Evolutionary conservation across 2,113 vertebrate species (phyloP).

Genomic region (Alligator sinensis): DNA sequence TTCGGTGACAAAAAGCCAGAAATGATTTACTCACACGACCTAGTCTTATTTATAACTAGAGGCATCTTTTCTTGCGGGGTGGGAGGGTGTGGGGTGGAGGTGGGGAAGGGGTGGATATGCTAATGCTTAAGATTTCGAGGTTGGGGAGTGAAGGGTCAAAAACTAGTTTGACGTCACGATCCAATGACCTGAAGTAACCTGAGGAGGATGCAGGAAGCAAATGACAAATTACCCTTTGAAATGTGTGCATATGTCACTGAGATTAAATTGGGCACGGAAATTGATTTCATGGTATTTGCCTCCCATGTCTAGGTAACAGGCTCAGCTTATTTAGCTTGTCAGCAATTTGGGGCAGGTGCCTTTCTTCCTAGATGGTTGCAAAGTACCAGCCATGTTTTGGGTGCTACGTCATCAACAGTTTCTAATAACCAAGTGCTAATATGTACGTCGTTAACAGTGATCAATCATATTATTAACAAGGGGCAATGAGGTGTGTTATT

Average conservation of each 20-base stretch:
- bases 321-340: not conserved
- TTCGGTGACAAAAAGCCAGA: not conserved
- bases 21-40: not conserved
- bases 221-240: constrained; percentile 29
- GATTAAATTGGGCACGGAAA: constrained; percentile 46
- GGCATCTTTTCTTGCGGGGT: not conserved
- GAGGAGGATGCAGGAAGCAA: not conserved
- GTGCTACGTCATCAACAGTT: not conserved
- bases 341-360: not conserved
- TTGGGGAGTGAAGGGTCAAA: not conserved
- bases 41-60: constrained; percentile 13
- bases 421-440: not conserved
- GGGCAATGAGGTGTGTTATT: rapidly evolving
- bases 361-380: not conserved
- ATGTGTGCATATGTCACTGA: not conserved
- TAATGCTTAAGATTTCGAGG: not conserved
- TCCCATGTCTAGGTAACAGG: not conserved
- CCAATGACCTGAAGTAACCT: constrained; percentile 5
- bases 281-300: constrained; percentile 55
- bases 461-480: not conserved
- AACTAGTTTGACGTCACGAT: not conserved
- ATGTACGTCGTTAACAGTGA: not conserved
- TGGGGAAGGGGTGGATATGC: no score
- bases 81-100: no score
- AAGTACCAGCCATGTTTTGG: not conserved